Evolutionary conservation across 2,113 vertebrate genomes (phyloP), one percentile per base, ranked within the genome.

Genomic region (Glareola pratincola): DNA sequence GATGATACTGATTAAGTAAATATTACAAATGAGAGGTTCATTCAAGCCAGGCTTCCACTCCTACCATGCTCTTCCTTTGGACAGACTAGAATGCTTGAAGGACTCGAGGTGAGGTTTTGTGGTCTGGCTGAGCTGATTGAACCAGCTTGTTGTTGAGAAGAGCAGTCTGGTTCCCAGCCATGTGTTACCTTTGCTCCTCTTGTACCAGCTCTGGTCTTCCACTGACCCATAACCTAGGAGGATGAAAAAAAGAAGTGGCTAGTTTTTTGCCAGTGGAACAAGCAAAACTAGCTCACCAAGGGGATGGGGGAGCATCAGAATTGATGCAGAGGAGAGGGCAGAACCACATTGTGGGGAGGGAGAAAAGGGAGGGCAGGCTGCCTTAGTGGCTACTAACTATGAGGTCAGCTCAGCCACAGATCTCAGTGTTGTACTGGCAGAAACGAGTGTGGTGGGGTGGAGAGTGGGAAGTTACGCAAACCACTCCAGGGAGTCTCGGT

Each of bases 371-470:
- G 68, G 67, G 47, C 60, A 15, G 45, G 47, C 76, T 72, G 66
- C 37, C 66, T 72, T 67, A 34, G 64, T 85, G 94, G 73, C 77
- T 91, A 8, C 51, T 77, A n/a, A n/a, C 60, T 67, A 12, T 86
- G 85, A 94, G 83, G 76, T 94, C 76, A 93, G 24, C 69, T 82
- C 50, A 88, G 83, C 92, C 85, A 47, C 90, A 79, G 85, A n/a
- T 62, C 34, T 50, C 1, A 1, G 27, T 77, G 81, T 23, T 48
- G 56, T 76, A 59, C 32, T 74, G 50, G 43, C 78, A 92, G 62
- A 79, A 91, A 54, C 73, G 34, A 88, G 29, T 47, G 45, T 75
- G 83, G 68, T 74, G 63, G 74, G 30, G 71, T 85, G 67, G 57
- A 62, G 64, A 51, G 41, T 3, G 2, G 53, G 41, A 68, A 74